A percentile compares a stretch with the other conserved stretches of the same genome.
These are phyloP conservation scores for Lottia gigantea DNA, from an alignment of 2,888 invertebrate species.

Conservation along the genomic window DNA sequence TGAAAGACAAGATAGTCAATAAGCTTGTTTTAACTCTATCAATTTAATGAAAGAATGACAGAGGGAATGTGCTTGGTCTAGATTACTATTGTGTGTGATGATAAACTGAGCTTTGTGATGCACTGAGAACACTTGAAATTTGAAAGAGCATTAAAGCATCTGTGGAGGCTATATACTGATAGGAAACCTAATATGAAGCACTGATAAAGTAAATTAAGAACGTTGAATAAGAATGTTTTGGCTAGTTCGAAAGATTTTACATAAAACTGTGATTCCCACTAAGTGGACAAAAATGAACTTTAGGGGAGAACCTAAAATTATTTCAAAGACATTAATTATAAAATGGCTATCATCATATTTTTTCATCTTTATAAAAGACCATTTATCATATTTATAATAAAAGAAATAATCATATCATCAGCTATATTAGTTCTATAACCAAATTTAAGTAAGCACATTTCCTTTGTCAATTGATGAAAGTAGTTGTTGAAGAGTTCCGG, in stretches of 20 bases:
- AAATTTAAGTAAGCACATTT: conserved; percentile 30
- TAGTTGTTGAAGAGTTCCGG: conserved; percentile 14
- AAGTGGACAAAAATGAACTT: background rate
- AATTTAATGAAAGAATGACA: conserved; percentile 23
- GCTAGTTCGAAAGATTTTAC: background rate
- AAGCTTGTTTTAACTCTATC: background rate
- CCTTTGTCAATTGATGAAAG: conserved; percentile 27
- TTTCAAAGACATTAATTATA: background rate
- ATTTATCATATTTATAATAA: conserved; percentile 1
- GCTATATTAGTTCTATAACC: background rate
- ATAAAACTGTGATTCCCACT: background rate
- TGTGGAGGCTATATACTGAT: too few species aligned
- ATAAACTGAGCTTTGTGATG: conserved; percentile 15
- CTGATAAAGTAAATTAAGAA: too few species aligned
- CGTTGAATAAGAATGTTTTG: background rate
- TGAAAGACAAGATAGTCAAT: background rate
- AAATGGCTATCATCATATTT: conserved; percentile 9
- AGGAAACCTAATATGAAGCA: too few species aligned
- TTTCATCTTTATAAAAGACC: background rate
- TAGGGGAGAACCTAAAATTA: background rate
- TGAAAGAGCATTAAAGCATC: background rate
- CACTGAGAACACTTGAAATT: background rate
- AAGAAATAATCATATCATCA: conserved; percentile 1
- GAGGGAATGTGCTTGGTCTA: conserved; percentile 59
- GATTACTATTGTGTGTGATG: conserved; percentile 20